Evolutionary conservation across 1,140 invertebrate species (phyloP), one percentile per base, ranked within the genome.

Genomic region (Drosophila kanapiae): DNA sequence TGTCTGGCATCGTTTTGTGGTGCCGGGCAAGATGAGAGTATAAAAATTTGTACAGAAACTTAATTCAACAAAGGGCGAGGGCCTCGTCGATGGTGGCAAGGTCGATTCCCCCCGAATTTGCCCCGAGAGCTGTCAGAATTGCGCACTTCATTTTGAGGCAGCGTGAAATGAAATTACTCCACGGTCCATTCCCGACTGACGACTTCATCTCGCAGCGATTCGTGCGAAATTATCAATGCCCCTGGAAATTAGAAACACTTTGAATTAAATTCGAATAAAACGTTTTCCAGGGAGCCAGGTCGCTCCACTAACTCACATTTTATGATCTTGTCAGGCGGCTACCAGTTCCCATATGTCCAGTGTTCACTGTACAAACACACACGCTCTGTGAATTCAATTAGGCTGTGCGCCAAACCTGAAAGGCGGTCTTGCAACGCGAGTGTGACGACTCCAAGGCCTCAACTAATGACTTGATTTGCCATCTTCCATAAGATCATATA

Each of bases 151-250:
- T 82, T 91, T 91, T 82, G 54, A 80, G 64, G 57, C 59, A 69
- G 84, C 90, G 84, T 91, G 84, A 91, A 91, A 91, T 91, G 75
- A 64, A 88, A 91, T 91, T 91, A 91, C 82, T 85, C 76, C 88
- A 88, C 75, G 84, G 79, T 80, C 76, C 82, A 90, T 83, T 76
- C 75, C 61, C 58, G 40, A 47, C 54, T 91, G 90, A 91, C 78
- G 74, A 83, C 90, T 91, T 83, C 67, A 91, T 91, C 70, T 65
- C 40, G 29, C 23, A 42, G 23, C 33, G 70, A 64, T 53, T 53
- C 51, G 51, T 64, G 85, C 67, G 61, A 74, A 79, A 76, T 75
- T 78, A 62, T 72, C 69, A 75, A 76, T 67, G 72, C 69, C 78
- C 67, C 37, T 49, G 42, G 58, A 80, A 87, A 92, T 92, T 91